phyloP scores from a whole-genome alignment of 2,888 invertebrate genomes.

The Pandemis corylana region DNA sequence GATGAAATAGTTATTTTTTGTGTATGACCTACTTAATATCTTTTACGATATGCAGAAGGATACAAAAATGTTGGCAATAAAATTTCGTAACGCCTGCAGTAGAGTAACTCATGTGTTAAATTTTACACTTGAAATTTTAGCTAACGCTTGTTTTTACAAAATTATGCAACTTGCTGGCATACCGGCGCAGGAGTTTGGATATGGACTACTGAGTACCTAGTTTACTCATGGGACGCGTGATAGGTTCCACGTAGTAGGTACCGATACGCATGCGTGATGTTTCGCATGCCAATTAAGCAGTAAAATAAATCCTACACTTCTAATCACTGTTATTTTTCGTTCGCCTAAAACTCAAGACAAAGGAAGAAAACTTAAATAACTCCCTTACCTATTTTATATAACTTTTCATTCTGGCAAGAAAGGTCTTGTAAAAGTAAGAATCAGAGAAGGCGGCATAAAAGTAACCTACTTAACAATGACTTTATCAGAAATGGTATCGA shows the following conservation, averaged over 20 bases:
- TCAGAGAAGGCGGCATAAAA: too few species aligned
- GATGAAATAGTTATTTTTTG: neutral
- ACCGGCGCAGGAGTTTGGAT: neutral
- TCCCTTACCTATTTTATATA: too few species aligned
- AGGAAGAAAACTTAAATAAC: too few species aligned
- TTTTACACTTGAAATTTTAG: constrained; percentile 24
- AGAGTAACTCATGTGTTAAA: constrained; percentile 15
- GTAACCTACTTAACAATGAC: neutral
- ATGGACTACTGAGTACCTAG: neutral
- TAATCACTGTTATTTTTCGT: too few species aligned
- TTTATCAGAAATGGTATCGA: neutral
- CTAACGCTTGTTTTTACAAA: constrained; percentile 22
- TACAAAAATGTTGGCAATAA: constrained; percentile 6
- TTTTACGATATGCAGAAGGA: constrained; percentile 1
- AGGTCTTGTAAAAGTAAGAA: neutral
- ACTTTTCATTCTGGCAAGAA: too few species aligned
- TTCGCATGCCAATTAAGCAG: neutral
- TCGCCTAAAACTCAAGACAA: too few species aligned
- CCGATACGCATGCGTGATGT: constrained; percentile 2
- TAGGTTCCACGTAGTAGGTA: constrained; percentile 14
- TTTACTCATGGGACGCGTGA: constrained; percentile 9
- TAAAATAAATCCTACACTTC: neutral
- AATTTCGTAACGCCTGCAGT: constrained; percentile 4
- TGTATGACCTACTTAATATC: neutral
- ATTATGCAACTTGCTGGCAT: neutral